A percentile compares a stretch with the other conserved stretches of the same genome.
These are phyloP conservation scores for Xanthorhoe spadicearia DNA, from an alignment of 2,888 invertebrate genomes.

Conservation along the genomic window DNA sequence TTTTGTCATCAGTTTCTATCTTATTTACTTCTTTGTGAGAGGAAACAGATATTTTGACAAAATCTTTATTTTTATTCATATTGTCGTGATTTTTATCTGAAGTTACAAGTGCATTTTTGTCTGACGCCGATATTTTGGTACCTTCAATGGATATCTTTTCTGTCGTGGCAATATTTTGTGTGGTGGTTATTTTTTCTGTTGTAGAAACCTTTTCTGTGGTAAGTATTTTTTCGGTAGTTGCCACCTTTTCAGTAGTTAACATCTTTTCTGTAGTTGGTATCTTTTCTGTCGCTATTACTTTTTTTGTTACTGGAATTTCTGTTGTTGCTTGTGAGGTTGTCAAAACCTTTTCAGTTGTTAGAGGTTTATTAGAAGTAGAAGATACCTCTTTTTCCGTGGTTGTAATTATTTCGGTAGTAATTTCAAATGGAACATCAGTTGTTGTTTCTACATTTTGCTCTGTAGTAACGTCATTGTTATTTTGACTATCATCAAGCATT, in stretches of 20 bases:
- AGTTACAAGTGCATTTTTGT: constrained; percentile 34
- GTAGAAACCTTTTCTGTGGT: constrained; percentile 19
- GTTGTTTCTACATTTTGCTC: constrained; percentile 40
- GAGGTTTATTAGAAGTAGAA: constrained; percentile 24
- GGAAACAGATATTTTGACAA: constrained; percentile 52
- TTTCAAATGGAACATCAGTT: constrained; percentile 41
- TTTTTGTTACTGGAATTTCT: constrained; percentile 1
- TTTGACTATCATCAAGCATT: constrained; percentile 45
- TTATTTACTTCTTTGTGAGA: constrained; percentile 33
- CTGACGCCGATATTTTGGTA: constrained; percentile 24
- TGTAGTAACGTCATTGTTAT: not conserved
- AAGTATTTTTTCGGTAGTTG: constrained; percentile 2
- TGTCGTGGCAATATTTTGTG: constrained; percentile 29
- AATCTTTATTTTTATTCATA: constrained; percentile 44
- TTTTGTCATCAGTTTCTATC: constrained; percentile 19
- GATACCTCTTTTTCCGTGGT: constrained; percentile 8
- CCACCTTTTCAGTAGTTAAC: not conserved
- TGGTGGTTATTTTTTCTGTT: constrained; percentile 19
- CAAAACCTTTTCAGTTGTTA: constrained; percentile 22
- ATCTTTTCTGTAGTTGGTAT: constrained; percentile 13
- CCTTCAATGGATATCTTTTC: constrained; percentile 34
- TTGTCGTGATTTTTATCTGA: constrained; percentile 34
- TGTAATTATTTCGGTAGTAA: constrained; percentile 34
- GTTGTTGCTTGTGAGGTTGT: constrained; percentile 31
- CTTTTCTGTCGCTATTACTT: constrained; percentile 4